Base-by-base conservation (phyloP, 2,113 vertebrate species). In the Ochotona curzoniae region DNA sequence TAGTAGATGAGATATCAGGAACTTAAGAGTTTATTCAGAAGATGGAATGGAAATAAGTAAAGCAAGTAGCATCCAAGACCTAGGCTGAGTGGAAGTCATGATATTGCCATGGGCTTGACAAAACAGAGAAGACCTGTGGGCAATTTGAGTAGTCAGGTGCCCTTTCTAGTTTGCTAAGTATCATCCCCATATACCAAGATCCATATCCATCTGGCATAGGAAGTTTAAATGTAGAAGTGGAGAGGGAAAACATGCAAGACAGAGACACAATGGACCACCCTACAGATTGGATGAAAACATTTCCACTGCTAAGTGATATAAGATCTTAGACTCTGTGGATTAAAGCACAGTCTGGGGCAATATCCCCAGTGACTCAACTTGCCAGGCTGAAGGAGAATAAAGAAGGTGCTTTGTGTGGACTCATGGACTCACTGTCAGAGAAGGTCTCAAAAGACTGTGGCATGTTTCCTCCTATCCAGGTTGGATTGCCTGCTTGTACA, bases 401-500 rank as follows among this genome's bases (percentile, higher is more conserved):
- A 12, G 38, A 1, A 30, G 11, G 13, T 9, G 35, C 6, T 9
- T 15, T 4, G 10, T 54, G 38, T 64, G 86, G 23, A 79, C 0
- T 44, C 38, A 44, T 44, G 3, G 10, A 10, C n/a, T 28, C 23
- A 18, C 30, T 75, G 49, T 60, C 57, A 7, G 1, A 57, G 26
- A 1, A 9, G 18, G 30, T 74, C 54, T 93, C 70, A 76, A 28
- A 30, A 23, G 0, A 78, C 5, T 13, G 38, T 83, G 83, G 4
- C 51, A 63, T 35, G 74, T 89, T 57, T 91, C 75, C 96, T 49
- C 73, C 47, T 67, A 80, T 35, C 30, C 97, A 99, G 99, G 98
- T 98, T 30, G 99, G 99, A 38, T 63, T 99, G 87, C 99, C 99
- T 7, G 93, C 98, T 18, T 98, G 99, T 91, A 99, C 99, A 12